These are phyloP conservation scores for Carabus problematicus DNA, from an alignment of 2,888 invertebrate genomes.

Conservation along the genomic window DNA sequence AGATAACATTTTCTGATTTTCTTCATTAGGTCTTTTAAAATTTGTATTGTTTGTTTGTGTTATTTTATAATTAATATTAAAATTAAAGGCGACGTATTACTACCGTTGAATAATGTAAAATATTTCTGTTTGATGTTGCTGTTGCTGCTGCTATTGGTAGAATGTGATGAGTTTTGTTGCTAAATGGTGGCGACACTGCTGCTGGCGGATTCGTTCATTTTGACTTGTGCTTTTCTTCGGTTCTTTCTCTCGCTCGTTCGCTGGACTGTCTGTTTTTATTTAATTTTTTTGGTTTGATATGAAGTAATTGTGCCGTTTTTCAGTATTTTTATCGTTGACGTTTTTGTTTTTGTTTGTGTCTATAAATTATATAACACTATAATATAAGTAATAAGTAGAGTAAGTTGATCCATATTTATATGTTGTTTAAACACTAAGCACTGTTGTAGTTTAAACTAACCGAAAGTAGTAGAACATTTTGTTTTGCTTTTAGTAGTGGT, in stretches of 20 bases:
- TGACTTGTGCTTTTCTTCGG: conserved; percentile 9
- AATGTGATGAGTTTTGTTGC: conserved; percentile 1
- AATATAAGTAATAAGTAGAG: conserved; percentile 32
- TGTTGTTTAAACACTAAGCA: conserved; percentile 55
- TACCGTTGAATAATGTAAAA: no score
- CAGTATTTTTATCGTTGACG: conserved; percentile 51
- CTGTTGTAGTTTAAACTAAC: conserved; percentile 44
- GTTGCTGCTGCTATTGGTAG: no score
- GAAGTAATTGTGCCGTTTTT: conserved; percentile 56
- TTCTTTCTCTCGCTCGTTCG: not conserved
- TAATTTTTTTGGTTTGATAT: conserved; percentile 52
- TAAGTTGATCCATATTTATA: conserved; percentile 41
- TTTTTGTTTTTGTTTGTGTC: conserved; percentile 46
- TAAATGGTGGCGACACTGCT: conserved; percentile 21
- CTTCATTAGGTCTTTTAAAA: no score
- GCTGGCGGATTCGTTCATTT: conserved; percentile 18
- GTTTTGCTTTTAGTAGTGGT: not conserved
- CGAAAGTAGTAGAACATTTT: conserved; percentile 4
- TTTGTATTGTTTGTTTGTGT: no score
- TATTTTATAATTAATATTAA: no score
- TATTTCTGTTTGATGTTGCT: no score
- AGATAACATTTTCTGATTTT: no score
- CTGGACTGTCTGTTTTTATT: not conserved
- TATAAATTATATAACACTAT: conserved; percentile 52
- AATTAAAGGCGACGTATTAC: no score